Conservation (phyloP, 2,113 vertebrate species). For the Tenrec ecaudatus region DNA sequence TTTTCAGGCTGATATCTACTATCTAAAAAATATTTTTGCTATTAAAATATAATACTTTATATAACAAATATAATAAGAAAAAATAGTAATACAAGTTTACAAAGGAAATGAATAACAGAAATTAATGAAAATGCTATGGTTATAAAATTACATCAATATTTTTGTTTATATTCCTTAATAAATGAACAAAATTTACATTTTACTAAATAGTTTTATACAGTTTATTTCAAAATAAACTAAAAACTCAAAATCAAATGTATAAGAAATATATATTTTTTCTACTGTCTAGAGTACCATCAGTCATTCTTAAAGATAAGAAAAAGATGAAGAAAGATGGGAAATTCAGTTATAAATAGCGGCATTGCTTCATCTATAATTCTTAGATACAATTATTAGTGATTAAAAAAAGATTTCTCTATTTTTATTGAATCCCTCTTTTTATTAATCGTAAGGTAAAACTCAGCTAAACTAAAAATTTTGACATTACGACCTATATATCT, state of each 20-base stretch:
- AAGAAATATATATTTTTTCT: conserved; percentile 3
- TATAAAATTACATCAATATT: conserved; percentile 35
- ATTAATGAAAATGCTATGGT: conserved; percentile 36
- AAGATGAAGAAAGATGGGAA: conserved; percentile 22
- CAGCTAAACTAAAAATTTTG: not conserved
- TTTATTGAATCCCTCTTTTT: not conserved
- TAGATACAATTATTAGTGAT: not conserved
- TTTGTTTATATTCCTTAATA: conserved; percentile 28
- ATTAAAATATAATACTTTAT: conserved; percentile 14
- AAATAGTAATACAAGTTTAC: not conserved
- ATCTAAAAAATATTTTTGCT: conserved; percentile 20
- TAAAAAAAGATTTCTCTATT: too few species aligned
- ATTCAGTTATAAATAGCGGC: conserved; percentile 33
- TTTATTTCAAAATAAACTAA: conserved; percentile 1
- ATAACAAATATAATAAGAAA: not conserved
- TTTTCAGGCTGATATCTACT: conserved; percentile 24
- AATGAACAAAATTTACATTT: conserved; percentile 33
- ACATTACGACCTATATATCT: not conserved
- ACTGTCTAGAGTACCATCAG: not conserved
- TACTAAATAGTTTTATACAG: not conserved
- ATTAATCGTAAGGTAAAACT: not conserved
- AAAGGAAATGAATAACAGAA: not conserved
- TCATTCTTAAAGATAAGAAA: conserved; percentile 48
- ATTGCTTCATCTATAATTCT: not conserved
- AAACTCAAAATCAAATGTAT: not conserved